Evolutionary conservation across 2,797 vertebrate genomes (phyloP).

Genomic region (Pantherophis vulpinus): DNA sequence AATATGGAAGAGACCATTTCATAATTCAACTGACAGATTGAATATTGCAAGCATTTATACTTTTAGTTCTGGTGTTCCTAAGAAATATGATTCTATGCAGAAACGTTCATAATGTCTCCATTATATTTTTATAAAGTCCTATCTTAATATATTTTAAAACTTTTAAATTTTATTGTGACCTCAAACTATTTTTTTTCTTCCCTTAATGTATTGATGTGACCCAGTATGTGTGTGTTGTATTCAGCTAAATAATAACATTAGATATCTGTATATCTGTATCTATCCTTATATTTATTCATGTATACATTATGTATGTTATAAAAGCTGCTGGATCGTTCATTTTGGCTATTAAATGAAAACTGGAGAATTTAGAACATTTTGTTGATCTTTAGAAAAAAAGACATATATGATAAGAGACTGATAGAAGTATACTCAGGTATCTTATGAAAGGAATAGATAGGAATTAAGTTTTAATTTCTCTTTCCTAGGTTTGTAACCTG

Average conservation of each 20-base stretch:
- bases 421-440: background rate
- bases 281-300: background rate
- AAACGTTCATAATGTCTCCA: background rate
- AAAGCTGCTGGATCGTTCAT: background rate
- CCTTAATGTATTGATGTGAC: background rate
- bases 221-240: background rate
- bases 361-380: background rate
- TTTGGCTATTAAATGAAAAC: background rate
- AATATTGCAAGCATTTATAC: background rate
- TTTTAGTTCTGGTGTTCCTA: background rate
- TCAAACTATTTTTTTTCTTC: background rate
- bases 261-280: background rate
- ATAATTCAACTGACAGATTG: background rate
- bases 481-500: background rate
- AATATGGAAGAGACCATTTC: background rate
- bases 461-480: background rate
- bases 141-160: background rate
- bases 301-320: background rate
- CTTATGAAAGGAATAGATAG: background rate
- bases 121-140: background rate
- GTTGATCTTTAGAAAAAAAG: background rate
- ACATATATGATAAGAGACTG: background rate
- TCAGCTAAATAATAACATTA: background rate
- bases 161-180: background rate
- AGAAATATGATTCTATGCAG: background rate